Base-by-base conservation (phyloP, 1,140 invertebrate species). In the Drosophila ironensis region DNA sequence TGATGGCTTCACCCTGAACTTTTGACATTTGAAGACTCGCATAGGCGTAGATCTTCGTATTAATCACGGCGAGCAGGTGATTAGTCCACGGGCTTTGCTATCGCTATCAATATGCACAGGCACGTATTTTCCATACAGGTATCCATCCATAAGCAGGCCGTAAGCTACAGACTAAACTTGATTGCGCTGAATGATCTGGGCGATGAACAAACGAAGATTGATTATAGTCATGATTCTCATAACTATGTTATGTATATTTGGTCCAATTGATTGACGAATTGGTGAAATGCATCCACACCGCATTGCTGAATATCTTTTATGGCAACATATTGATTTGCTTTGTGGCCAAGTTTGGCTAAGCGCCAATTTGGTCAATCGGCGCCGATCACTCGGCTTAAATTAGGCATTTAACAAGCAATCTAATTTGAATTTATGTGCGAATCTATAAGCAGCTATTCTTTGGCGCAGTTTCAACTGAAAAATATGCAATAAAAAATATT, bases 1-100 rank as follows among this genome's bases (percentile, higher is more conserved):
- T 82, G 77, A 82, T 81, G 76, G 74, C 61, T 74, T 81, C 56
- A 80, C 76, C 76, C 68, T 81, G 76, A 81, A 81, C 76, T 81
- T 56, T 76, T 82, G 76, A 68, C 76, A 81, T 81, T 81, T 78
- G 30, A 12, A 59, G 61, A 37, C 35, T 47, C 35, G 30, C 64
- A 56, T 56, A 50, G 47, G 52, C 68, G 38, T 67, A 71, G 44
- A 50, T 77, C 59, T 72, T 59, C 37, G 72, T 81, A 72, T 81
- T 81, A 80, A 80, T 76, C 77, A 81, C 60, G 77, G 77, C 76
- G 44, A 82, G 61, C 76, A 81, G 72, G 77, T 81, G 72, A 81
- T 78, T 78, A 78, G 75, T 51, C 75, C 57, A 66, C 72, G 71
- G 72, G 76, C 72, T 63, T 38, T 57, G 25, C 28, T 40, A 19